These are phyloP conservation scores for Macaria liturata DNA, from an alignment of 2,888 invertebrate species.

Conservation along the genomic window DNA sequence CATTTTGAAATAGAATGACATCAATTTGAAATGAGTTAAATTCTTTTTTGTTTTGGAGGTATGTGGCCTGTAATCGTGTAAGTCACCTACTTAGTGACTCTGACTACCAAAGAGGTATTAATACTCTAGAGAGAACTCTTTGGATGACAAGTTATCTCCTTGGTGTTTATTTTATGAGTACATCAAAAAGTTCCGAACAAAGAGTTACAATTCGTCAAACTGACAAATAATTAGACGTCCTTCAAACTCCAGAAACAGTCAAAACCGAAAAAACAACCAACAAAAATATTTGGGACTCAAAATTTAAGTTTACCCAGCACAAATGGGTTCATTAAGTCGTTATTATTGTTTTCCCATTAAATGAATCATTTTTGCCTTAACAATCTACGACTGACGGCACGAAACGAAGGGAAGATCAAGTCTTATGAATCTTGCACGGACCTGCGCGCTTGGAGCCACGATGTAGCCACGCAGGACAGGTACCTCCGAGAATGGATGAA, in stretches of 20 bases:
- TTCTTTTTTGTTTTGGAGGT: slow-evolving; percentile 21
- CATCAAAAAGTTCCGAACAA: no score
- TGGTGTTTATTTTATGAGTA: no score
- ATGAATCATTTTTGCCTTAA: slow-evolving; percentile 53
- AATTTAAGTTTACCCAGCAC: slow-evolving; percentile 47
- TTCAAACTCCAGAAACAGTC: no score
- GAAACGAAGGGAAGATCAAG: slow-evolving; percentile 82
- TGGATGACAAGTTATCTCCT: no score
- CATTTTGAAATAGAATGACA: slow-evolving; percentile 65
- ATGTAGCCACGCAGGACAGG: slow-evolving; percentile 47
- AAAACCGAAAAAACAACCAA: neutral
- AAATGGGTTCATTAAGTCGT: slow-evolving; percentile 42
- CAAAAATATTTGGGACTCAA: slow-evolving; percentile 38
- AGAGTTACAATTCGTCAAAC: no score
- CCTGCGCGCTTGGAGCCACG: slow-evolving; percentile 82
- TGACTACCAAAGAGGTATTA: no score
- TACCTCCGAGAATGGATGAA: slow-evolving; percentile 76
- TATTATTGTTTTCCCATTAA: slow-evolving; percentile 41
- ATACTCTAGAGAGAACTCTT: no score
- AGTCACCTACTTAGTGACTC: no score
- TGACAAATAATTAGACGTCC: no score
- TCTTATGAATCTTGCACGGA: slow-evolving; percentile 79
- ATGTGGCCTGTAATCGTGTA: no score
- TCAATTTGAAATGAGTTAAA: slow-evolving; percentile 41
- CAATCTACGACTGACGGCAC: slow-evolving; percentile 53